phyloP scores from a whole-genome alignment of 35 echinoderm and acorn worm genomes.

The Ptychodera flava region DNA sequence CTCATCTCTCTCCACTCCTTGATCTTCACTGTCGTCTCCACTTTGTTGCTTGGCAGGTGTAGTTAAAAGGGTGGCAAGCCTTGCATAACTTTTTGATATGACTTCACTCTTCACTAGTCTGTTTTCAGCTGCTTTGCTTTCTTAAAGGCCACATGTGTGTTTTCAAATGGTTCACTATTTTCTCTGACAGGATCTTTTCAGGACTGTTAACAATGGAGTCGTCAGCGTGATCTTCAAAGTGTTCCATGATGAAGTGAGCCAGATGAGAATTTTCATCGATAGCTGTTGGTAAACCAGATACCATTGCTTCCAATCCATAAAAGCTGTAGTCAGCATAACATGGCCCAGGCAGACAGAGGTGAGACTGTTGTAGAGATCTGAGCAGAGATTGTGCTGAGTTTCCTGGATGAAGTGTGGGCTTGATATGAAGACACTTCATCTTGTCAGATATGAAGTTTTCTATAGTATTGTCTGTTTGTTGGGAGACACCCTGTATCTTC shows the following conservation, averaged over 20 bases:
- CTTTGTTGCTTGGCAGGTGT: too few species aligned
- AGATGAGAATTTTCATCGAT: neutral
- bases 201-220: too few species aligned
- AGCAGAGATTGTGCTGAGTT: neutral
- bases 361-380: neutral
- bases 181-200: too few species aligned
- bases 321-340: neutral
- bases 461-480: neutral
- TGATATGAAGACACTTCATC: neutral
- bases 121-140: too few species aligned
- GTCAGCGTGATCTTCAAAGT: neutral
- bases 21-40: too few species aligned
- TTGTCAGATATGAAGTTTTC: neutral
- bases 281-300: neutral
- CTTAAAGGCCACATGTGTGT: too few species aligned
- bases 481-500: neutral
- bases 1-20: too few species aligned
- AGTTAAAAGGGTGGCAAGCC: too few species aligned
- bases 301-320: neutral
- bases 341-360: neutral
- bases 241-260: neutral
- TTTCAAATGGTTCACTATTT: too few species aligned
- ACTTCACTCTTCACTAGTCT: too few species aligned
- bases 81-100: too few species aligned
- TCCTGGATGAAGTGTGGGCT: neutral